phyloP scores from a whole-genome alignment of 2,797 vertebrate genomes.

The Ataeniobius toweri region DNA sequence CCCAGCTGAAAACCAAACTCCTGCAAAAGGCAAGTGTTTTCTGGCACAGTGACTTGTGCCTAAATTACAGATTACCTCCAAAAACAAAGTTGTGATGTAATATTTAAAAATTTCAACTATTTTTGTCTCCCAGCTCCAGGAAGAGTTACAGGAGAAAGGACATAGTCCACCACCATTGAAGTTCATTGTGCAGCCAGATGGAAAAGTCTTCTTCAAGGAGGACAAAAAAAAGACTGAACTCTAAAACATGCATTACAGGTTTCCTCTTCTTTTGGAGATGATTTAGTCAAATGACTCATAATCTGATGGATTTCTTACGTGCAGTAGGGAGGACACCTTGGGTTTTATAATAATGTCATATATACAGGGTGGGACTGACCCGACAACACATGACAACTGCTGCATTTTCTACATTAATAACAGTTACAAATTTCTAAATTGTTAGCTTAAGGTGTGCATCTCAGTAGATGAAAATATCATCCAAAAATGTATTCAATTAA shows the following conservation, averaged over 20 bases:
- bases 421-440: too few relatives aligned
- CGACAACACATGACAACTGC: background rate
- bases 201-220: background rate
- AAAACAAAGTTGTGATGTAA: background rate
- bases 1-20: background rate
- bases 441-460: background rate
- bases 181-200: background rate
- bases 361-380: background rate
- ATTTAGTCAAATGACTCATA: background rate
- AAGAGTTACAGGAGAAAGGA: background rate
- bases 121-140: background rate
- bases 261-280: background rate
- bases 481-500: background rate
- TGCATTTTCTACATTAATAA: too few relatives aligned
- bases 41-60: background rate
- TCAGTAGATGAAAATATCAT: background rate
- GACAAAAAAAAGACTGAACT: background rate
- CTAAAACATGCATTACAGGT: background rate
- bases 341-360: too few relatives aligned
- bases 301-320: background rate
- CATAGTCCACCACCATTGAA: background rate
- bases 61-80: background rate
- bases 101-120: background rate
- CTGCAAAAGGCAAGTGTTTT: constrained; percentile 12
- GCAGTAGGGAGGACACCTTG: background rate